phyloP scores from a whole-genome alignment of 2,113 vertebrate species.

The Odobenus rosmarus region DNA sequence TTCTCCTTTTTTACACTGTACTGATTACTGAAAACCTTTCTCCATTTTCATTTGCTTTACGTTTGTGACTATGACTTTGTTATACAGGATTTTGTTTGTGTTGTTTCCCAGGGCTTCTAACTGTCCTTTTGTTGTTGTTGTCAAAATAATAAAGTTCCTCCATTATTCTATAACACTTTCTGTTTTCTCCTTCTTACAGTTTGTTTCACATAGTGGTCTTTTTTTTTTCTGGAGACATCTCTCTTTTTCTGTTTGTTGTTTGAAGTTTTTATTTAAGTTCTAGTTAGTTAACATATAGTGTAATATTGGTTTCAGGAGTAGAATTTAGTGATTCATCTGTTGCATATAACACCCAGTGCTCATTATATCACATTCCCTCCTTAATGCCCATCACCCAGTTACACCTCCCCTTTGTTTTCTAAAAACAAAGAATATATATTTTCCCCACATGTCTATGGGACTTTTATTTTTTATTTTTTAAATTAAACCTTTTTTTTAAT shows the following conservation, averaged over 20 bases:
- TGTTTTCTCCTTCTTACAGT: neutral
- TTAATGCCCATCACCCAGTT: too few species aligned
- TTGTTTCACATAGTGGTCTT: too few species aligned
- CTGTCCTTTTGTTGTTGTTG: neutral
- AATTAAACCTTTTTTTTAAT: neutral
- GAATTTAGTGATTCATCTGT: too few species aligned
- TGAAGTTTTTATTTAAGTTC: too few species aligned
- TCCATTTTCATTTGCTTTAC: neutral
- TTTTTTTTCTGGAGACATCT: neutral
- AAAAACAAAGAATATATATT: neutral
- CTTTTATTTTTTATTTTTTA: neutral
- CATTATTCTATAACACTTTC: neutral
- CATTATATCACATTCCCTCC: too few species aligned
- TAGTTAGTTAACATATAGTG: too few species aligned
- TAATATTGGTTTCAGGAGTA: too few species aligned
- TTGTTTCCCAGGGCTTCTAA: neutral
- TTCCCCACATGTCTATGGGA: neutral
- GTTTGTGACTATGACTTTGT: neutral
- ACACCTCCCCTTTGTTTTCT: neutral
- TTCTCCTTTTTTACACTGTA: neutral
- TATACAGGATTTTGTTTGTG: neutral
- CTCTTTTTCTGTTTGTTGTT: too few species aligned
- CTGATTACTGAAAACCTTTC: neutral
- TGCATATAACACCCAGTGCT: too few species aligned
- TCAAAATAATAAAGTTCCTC: neutral